Evolutionary conservation across 2,113 vertebrate genomes (phyloP), one percentile per base, ranked within the genome.

Genomic region (Carassius carassius): DNA sequence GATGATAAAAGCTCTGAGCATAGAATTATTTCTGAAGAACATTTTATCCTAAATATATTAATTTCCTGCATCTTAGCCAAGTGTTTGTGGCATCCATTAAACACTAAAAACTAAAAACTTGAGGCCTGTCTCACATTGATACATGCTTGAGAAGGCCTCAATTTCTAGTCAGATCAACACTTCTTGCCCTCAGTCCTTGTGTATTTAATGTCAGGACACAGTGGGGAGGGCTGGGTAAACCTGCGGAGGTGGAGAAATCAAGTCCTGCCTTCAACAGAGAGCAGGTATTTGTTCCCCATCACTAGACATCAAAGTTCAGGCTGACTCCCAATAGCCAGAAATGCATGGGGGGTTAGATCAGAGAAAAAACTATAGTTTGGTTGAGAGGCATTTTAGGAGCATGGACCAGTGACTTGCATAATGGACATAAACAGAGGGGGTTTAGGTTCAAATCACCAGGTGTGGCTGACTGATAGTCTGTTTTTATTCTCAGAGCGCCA

Each of bases 221-320:
- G 75, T n/a, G 67, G 41, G 19, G 63, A 32, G 44, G 6, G 29
- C 67, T 60, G 17, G 35, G 51, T 77, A 63, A 75, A 84, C 69
- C 74, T 70, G 32, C 13, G 35, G 74, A 63, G 74, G 29, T 29
- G 32, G 35, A 85, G 23, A 75, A 87, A 84, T 72, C 32, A 76
- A 65, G 67, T 41, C 35, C 25, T 73, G 85, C 51, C 62, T 81
- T 78, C 35, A 69, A 58, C 32, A 2, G 35, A 79, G 85, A 82
- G 69, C 60, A 63, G 79, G 77, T 63, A 84, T 88, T 79, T 83
- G 84, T 86, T 88, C 78, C 60, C 78, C 69, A 69, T 83, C 84
- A 88, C 84, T 85, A 75, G 54, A 77, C 78, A 86, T 89, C 79
- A 85, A 89, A 83, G 84, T 54, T 23, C 54, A 56, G 62, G 25